A percentile compares a stretch with the other conserved stretches of the same genome.
Evolutionary conservation across 1,140 invertebrate species (phyloP).

Genomic region (Tetramorium simillimum): DNA sequence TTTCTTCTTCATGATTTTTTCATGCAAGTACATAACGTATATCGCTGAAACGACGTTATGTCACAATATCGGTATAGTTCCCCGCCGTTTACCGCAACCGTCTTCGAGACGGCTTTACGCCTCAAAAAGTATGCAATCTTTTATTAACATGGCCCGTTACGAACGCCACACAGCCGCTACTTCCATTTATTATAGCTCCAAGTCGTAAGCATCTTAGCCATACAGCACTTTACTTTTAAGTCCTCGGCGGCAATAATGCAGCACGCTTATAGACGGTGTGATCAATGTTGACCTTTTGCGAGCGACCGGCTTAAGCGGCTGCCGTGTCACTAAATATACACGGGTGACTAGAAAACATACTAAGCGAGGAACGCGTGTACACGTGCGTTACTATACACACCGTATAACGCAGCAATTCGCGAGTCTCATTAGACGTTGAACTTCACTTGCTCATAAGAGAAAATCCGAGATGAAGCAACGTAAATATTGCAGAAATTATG

Average conservation of each 20-base stretch:
- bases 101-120: not conserved
- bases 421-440: not conserved
- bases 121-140: constrained; percentile 8
- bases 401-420: not conserved
- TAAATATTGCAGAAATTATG: constrained; percentile 15
- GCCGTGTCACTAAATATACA: constrained; percentile 66
- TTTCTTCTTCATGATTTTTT: not conserved
- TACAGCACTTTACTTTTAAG: constrained; percentile 37
- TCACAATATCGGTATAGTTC: not conserved
- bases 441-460: not conserved
- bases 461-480: not conserved
- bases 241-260: constrained; percentile 4
- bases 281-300: constrained; percentile 62
- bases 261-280: constrained; percentile 28
- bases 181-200: constrained; percentile 19
- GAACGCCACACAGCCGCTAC: not conserved
- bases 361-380: constrained; percentile 5
- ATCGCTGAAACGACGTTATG: not conserved
- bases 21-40: not conserved
- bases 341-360: constrained; percentile 39
- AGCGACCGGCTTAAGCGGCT: constrained; percentile 22
- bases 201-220: not conserved
- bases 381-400: not conserved
- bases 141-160: not conserved
- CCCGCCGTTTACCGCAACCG: not conserved